Percentiles rank a stretch among this genome's conserved stretches.
These are phyloP conservation scores for Pachymerium ferrugineum DNA, from an alignment of 2,888 invertebrate species.

Conservation along the genomic window DNA sequence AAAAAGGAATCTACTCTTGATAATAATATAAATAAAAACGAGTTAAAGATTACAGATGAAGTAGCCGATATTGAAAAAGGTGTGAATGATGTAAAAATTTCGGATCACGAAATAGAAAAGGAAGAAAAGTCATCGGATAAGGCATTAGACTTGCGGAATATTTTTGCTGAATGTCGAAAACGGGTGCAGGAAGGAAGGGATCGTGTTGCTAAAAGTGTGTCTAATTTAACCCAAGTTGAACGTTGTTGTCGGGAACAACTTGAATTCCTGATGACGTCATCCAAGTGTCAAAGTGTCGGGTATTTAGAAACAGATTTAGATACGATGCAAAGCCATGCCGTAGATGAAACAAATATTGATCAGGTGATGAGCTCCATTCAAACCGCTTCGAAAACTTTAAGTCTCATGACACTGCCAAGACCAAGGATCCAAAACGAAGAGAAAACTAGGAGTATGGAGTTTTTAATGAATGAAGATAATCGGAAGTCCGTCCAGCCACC, in stretches of 20 bases:
- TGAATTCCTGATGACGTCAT: constrained; percentile 42
- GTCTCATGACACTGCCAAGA: constrained; percentile 23
- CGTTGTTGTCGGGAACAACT: not conserved
- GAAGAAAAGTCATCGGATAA: not conserved
- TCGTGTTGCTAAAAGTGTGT: constrained; percentile 45
- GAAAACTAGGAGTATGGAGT: constrained; percentile 81
- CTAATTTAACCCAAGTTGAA: constrained; percentile 41
- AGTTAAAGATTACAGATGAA: too few relatives aligned
- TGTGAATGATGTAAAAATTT: not conserved
- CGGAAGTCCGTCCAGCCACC: constrained; percentile 83
- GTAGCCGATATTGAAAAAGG: not conserved
- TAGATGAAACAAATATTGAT: constrained; percentile 39
- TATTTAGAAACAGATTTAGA: constrained; percentile 83
- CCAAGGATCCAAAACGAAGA: constrained; percentile 23
- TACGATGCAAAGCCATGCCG: constrained; percentile 49
- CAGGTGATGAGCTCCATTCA: not conserved
- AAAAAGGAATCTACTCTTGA: not conserved
- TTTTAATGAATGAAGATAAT: constrained; percentile 87
- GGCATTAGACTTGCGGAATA: constrained; percentile 20
- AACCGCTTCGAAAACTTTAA: constrained; percentile 37
- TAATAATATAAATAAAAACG: not conserved
- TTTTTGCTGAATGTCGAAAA: constrained; percentile 36
- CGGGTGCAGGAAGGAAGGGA: constrained; percentile 38
- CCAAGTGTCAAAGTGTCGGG: constrained; percentile 50
- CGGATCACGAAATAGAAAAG: not conserved